A percentile compares a stretch with the other conserved stretches of the same genome.
phyloP scores from a whole-genome alignment of 2,797 vertebrate genomes.

The Rhabdomys pumilio region DNA sequence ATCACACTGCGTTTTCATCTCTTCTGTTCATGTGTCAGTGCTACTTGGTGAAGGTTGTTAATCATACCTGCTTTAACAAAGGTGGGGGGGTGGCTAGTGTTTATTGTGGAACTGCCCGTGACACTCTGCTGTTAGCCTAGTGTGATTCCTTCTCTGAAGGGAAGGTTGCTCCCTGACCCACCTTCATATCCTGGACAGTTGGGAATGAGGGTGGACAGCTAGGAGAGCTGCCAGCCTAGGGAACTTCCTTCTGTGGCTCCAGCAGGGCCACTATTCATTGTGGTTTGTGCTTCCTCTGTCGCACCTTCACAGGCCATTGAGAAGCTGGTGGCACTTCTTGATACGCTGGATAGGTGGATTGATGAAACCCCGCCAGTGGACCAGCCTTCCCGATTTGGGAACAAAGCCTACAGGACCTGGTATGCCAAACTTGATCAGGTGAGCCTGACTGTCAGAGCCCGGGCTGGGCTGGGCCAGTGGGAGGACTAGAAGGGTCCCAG shows the following conservation, averaged over 20 bases:
- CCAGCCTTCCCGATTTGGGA: constrained; percentile 98
- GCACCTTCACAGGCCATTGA: constrained; percentile 91
- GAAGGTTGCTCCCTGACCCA: background rate
- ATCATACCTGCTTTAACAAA: background rate
- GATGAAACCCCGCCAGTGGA: constrained; percentile 97
- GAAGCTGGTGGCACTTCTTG: constrained; percentile 94
- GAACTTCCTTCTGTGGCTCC: background rate
- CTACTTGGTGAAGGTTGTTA: background rate
- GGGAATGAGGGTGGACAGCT: background rate
- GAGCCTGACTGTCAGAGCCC: constrained; percentile 29
- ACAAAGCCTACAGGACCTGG: constrained; percentile 98
- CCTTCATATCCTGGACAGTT: background rate
- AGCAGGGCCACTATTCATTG: background rate
- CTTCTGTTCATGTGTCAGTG: background rate
- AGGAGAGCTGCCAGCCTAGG: background rate
- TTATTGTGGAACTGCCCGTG: accelerated
- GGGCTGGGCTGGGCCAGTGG: background rate
- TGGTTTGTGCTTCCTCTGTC: background rate
- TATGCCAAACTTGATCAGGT: constrained; percentile 96
- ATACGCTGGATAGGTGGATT: constrained; percentile 96
- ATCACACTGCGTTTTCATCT: background rate
- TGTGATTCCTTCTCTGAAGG: background rate
- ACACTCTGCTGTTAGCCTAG: background rate
- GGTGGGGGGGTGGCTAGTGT: background rate
- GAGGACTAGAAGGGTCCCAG: background rate